Evolutionary conservation across 2,113 vertebrate genomes (phyloP), one percentile per base, ranked within the genome.

Genomic region (Rhineura floridana): DNA sequence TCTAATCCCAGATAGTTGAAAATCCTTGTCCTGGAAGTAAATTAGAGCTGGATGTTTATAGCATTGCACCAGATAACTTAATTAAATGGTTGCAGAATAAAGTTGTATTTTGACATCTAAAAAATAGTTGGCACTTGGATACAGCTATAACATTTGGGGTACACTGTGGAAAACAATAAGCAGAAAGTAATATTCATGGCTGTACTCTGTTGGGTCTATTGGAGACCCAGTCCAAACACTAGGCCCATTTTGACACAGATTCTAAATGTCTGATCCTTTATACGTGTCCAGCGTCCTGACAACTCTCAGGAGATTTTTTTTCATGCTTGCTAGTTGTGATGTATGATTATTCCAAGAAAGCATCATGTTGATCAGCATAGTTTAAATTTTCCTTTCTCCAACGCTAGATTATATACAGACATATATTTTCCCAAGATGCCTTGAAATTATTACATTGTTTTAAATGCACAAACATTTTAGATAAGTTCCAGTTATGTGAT

Each of bases 301-400:
- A 65, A 75, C 59, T 86, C 72, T 80, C 78, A 6, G 25, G 11
- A 62, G 36, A 36, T 81, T 52, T 81, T n/a, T 70, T 73, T 30
- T 23, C 67, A 39, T 82, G 15, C 42, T 65, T 76, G 48, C 73
- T 89, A 62, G 73, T 78, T 77, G 69, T 84, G 81, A 87, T 90
- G 83, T 90, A 83, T 79, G 63, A 67, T 39, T 2, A 30, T 69
- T 83, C 55, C 65, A 62, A 39, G 44, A 75, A 78, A 86, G 67
- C 36, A 78, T 65, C 75, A 50, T 50, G 2, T 67, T 77, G 39
- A 44, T 87, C 42, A 48, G 33, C 72, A 79, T 87, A 79, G 62
- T 79, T 90, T 86, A 39, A 79, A 36, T 63, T 46, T 86, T 21
- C 55, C 7, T 42, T 28, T 36, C 36, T 36, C n/a, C 23, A 28